Conservation (phyloP, 2,113 vertebrate genomes). For the Muntiacus reevesi region DNA sequence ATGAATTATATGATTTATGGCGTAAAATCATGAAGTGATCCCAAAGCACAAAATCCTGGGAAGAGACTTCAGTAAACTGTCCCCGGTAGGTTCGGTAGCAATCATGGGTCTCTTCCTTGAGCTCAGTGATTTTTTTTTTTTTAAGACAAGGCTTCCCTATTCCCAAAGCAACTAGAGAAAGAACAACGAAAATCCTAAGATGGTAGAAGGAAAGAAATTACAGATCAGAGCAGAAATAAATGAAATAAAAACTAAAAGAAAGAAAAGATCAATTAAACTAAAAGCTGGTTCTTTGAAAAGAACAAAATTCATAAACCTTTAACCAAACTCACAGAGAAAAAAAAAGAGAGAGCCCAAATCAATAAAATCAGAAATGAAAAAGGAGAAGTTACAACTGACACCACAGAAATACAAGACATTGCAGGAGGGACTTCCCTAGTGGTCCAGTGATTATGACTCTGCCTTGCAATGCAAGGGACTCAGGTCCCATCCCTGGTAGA, state of each 20-base stretch:
- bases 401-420: background rate
- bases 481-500: background rate
- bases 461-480: background rate
- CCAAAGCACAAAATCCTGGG: background rate
- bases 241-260: background rate
- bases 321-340: background rate
- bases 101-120: background rate
- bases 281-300: background rate
- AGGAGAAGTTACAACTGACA: background rate
- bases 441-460: background rate
- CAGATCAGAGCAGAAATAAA: background rate
- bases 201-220: background rate
- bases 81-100: background rate
- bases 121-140: background rate
- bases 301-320: background rate
- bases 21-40: background rate
- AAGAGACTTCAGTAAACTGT: background rate
- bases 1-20: background rate
- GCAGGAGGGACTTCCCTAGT: background rate
- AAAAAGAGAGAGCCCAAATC: background rate
- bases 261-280: background rate
- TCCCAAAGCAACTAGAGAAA: background rate
- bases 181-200: background rate
- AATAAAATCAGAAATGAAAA: background rate
- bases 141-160: background rate